phyloP scores from a whole-genome alignment of 2,888 invertebrate genomes.

The Dione juno region DNA sequence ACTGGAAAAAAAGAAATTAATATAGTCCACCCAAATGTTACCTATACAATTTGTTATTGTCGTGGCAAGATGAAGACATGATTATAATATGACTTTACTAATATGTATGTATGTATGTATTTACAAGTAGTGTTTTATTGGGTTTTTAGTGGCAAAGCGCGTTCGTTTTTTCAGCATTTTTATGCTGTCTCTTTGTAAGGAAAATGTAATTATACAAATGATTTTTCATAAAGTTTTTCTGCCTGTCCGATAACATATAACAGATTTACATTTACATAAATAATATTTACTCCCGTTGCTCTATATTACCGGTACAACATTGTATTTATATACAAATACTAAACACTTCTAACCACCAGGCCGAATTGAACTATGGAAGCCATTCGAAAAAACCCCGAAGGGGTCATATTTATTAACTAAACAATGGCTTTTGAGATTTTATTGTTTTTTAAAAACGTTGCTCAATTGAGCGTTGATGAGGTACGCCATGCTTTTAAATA shows the following conservation, averaged over 20 bases:
- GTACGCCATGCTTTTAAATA: constrained; percentile 53
- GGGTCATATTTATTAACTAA: constrained; percentile 31
- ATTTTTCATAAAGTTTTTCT: no score
- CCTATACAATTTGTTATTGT: no score
- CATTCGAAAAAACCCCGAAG: neutral
- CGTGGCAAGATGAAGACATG: no score
- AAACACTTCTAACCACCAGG: constrained; percentile 12
- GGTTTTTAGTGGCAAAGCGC: no score
- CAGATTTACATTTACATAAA: neutral
- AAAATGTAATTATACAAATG: no score
- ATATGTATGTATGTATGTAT: no score
- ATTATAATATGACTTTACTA: no score
- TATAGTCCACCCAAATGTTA: no score
- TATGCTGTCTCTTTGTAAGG: no score
- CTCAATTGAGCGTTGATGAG: constrained; percentile 64
- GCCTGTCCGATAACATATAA: neutral
- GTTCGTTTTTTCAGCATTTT: no score
- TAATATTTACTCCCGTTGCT: neutral
- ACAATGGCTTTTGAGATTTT: constrained; percentile 33
- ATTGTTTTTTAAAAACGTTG: constrained; percentile 51
- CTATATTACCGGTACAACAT: neutral
- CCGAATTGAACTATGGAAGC: neutral
- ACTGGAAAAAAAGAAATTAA: no score
- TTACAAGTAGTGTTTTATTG: no score
- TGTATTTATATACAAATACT: constrained; percentile 20